Percentiles rank a stretch among this genome's conserved stretches.
Conservation (phyloP, 1,140 invertebrate species). For the Solen grandis region DNA sequence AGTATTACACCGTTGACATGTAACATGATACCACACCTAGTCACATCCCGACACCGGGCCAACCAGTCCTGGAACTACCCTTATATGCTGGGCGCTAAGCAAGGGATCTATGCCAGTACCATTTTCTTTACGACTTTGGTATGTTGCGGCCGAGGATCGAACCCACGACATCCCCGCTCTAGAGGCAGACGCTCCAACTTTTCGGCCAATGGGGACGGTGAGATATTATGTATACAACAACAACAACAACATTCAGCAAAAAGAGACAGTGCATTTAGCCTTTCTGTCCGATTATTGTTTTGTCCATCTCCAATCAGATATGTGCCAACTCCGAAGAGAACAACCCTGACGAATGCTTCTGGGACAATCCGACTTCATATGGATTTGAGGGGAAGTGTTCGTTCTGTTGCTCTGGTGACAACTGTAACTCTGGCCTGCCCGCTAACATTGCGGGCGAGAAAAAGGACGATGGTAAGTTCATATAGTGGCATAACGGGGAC, state of each 20-base stretch:
- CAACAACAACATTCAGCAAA: not conserved
- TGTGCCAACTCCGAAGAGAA: constrained; percentile 54
- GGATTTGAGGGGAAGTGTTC: constrained; percentile 53
- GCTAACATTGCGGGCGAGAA: not conserved
- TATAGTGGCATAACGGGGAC: no score
- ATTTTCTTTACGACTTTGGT: no score
- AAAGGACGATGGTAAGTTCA: not conserved
- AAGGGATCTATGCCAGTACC: no score
- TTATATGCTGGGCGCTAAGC: no score
- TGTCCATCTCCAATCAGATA: constrained; percentile 7
- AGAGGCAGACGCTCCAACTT: not conserved
- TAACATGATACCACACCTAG: no score
- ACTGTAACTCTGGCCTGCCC: constrained; percentile 26
- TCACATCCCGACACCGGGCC: no score
- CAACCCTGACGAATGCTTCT: constrained; percentile 55
- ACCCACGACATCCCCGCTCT: not conserved
- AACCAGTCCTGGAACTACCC: no score
- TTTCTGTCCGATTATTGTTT: no score
- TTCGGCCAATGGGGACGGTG: not conserved
- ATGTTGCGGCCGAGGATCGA: not conserved
- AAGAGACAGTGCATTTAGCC: no score
- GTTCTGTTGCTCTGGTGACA: constrained; percentile 44
- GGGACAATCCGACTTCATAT: constrained; percentile 39
- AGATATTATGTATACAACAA: not conserved
- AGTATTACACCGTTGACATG: no score